phyloP scores from a whole-genome alignment of 2,797 vertebrate genomes.

The Melanotaenia maccullochi region DNA sequence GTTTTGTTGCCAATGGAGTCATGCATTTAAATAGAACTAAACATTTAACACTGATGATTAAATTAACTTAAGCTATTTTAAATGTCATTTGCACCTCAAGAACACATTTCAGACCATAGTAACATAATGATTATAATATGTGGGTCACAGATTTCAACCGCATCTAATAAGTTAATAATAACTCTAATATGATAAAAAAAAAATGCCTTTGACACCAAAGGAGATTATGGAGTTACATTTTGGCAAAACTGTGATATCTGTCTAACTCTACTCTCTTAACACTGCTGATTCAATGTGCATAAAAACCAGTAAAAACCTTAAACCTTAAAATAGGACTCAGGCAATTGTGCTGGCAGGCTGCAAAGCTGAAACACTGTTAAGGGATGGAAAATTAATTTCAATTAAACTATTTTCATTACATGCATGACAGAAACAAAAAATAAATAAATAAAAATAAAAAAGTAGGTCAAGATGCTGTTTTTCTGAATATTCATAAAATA shows the following conservation, averaged over 20 bases:
- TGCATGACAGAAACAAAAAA: not conserved
- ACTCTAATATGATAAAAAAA: not conserved
- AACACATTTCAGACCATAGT: constrained; percentile 13
- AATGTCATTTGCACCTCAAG: constrained; percentile 3
- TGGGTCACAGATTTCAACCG: not conserved
- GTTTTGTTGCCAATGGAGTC: constrained; percentile 1
- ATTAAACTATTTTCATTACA: not conserved
- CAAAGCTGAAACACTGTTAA: not conserved
- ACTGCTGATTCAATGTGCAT: not conserved
- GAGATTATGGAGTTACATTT: not conserved
- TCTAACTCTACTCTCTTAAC: not conserved
- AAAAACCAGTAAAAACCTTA: too few relatives aligned
- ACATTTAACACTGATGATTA: constrained; percentile 11
- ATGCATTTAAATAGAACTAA: constrained; percentile 2
- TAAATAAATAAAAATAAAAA: too few relatives aligned
- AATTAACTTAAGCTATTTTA: constrained; percentile 33
- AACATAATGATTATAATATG: not conserved
- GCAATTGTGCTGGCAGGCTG: not conserved
- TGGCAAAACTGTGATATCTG: not conserved
- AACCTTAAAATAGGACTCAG: not conserved
- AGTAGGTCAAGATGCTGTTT: not conserved
- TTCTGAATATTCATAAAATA: not conserved
- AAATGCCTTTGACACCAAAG: not conserved
- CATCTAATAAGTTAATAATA: not conserved
- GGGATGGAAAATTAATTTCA: not conserved